Evolutionary conservation across 2,113 vertebrate genomes (phyloP).

Genomic region (Spea multiplicata): DNA sequence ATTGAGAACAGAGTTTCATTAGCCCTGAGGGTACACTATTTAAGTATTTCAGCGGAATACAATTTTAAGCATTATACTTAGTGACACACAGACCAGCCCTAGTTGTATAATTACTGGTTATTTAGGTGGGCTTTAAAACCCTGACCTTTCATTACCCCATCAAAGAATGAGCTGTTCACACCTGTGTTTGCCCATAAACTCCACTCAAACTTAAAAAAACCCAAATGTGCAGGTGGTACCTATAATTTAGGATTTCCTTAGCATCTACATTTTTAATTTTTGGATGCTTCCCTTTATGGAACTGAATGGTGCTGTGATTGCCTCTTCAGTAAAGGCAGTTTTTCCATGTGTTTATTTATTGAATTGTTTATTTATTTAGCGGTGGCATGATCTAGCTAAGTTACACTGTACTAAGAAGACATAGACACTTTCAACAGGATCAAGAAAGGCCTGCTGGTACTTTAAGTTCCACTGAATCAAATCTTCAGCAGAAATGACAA

Average conservation of each 20-base stretch:
- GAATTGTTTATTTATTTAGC: not conserved
- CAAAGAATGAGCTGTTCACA: not conserved
- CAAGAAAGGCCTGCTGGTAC: not conserved
- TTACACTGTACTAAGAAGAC: not conserved
- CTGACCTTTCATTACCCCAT: not conserved
- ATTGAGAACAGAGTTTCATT: not conserved
- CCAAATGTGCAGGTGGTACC: not conserved
- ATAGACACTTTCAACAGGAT: not conserved
- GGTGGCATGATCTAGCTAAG: not conserved
- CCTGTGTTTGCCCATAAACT: not conserved
- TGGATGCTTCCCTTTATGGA: not conserved
- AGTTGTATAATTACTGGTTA: not conserved
- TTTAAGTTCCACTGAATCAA: too few species aligned
- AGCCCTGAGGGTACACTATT: not conserved
- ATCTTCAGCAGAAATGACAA: too few species aligned
- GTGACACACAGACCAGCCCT: not conserved
- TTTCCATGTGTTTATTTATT: not conserved
- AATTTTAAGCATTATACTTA: not conserved
- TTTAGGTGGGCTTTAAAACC: not conserved
- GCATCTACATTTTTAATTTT: not conserved
- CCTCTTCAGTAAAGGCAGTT: not conserved
- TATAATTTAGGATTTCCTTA: constrained; percentile 1
- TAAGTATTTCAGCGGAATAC: not conserved
- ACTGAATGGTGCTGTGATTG: not conserved
- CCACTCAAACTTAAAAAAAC: not conserved